Percentiles rank a stretch among this genome's conserved stretches.
Evolutionary conservation across 2,888 invertebrate species (phyloP).

Genomic region (Sarcophaga subvicina): DNA sequence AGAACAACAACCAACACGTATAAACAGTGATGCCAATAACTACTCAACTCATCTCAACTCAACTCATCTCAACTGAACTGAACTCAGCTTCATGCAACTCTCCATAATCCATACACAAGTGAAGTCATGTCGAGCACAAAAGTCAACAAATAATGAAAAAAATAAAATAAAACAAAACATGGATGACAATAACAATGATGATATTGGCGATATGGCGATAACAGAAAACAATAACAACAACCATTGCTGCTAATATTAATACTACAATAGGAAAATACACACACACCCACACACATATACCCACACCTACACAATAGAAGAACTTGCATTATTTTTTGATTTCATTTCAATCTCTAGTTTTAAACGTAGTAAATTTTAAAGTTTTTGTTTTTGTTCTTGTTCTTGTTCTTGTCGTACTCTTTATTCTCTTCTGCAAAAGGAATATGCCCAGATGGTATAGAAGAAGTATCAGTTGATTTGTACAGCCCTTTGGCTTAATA

Average conservation of each 20-base stretch:
- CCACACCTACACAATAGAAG: not conserved
- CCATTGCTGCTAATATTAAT: not conserved
- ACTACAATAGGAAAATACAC: not conserved
- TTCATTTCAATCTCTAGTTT: not conserved
- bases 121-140: slow-evolving; percentile 58
- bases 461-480: not conserved
- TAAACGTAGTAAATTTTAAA: not conserved
- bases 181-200: slow-evolving; percentile 9
- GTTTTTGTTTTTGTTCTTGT: not conserved
- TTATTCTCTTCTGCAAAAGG: not conserved
- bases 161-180: slow-evolving; percentile 34
- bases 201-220: not conserved
- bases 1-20: not conserved
- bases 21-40: slow-evolving; percentile 9
- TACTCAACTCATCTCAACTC: not conserved
- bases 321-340: not conserved
- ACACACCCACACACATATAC: no score
- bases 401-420: not conserved
- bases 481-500: not conserved
- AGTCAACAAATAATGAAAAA: slow-evolving; percentile 41
- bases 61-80: no score
- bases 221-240: slow-evolving; percentile 13
- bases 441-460: not conserved
- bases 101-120: slow-evolving; percentile 58
- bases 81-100: not conserved